phyloP scores from a whole-genome alignment of 1,140 invertebrate genomes.

The Camponotus pennsylvanicus region DNA sequence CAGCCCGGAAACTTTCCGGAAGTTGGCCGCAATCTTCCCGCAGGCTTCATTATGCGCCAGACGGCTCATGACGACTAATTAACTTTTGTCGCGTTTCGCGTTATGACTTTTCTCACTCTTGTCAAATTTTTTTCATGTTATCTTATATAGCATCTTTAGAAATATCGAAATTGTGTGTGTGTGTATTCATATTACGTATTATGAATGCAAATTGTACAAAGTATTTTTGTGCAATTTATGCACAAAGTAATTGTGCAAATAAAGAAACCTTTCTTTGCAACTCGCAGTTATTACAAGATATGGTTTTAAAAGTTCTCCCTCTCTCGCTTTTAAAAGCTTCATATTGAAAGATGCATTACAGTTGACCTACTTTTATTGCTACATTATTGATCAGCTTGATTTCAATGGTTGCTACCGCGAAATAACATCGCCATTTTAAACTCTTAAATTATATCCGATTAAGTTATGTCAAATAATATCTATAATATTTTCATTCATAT shows the following conservation, averaged over 20 bases:
- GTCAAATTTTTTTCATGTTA: constrained; percentile 24
- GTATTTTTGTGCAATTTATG: neutral
- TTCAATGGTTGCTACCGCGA: neutral
- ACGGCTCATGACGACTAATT: constrained; percentile 42
- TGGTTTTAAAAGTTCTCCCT: neutral
- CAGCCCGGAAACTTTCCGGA: constrained; percentile 58
- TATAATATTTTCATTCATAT: neutral
- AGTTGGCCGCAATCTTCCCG: constrained; percentile 49
- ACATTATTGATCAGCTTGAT: constrained; percentile 7
- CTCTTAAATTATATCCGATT: neutral
- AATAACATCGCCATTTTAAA: constrained; percentile 24
- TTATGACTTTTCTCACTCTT: constrained; percentile 17
- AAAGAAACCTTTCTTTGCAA: neutral
- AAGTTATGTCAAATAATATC: constrained; percentile 6
- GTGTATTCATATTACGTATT: neutral
- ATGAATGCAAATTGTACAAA: neutral
- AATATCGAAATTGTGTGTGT: neutral
- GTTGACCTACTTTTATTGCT: constrained; percentile 31
- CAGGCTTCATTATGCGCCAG: constrained; percentile 35
- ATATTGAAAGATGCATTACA: constrained; percentile 8
- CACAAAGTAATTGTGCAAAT: neutral
- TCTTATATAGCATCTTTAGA: neutral
- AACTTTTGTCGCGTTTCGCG: constrained; percentile 16
- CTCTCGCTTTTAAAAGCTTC: neutral
- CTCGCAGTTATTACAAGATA: neutral